These are phyloP conservation scores for Blennius ocellaris DNA, from an alignment of 2,113 vertebrate genomes.

Conservation along the genomic window DNA sequence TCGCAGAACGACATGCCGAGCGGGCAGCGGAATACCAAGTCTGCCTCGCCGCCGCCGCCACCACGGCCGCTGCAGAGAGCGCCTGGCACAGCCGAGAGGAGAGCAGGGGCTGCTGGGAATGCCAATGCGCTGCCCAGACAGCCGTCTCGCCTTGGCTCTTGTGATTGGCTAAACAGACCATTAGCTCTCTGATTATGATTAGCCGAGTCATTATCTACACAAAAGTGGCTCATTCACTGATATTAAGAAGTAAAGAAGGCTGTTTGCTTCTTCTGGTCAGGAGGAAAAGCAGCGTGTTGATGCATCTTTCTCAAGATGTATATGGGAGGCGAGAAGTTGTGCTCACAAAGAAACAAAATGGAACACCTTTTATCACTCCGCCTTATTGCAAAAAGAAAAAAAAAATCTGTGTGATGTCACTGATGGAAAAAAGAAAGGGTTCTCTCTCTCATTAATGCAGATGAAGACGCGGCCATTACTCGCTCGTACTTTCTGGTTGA, in stretches of 20 bases:
- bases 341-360: constrained; percentile 54
- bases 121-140: constrained; percentile 68
- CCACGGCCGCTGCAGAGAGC: constrained; percentile 40
- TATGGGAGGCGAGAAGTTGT: constrained; percentile 36
- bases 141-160: constrained; percentile 61
- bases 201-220: constrained; percentile 80
- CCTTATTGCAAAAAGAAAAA: constrained; percentile 12
- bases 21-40: constrained; percentile 75
- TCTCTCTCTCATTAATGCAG: constrained; percentile 40
- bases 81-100: constrained; percentile 49
- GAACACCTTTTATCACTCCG: constrained; percentile 44
- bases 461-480: constrained; percentile 59
- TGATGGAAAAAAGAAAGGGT: constrained; percentile 41
- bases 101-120: constrained; percentile 75
- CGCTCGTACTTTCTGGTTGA: constrained; percentile 54
- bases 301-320: constrained; percentile 32
- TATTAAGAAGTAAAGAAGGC: constrained; percentile 63
- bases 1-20: constrained; percentile 43
- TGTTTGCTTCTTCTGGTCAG: constrained; percentile 51
- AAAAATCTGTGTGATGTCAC: constrained; percentile 21
- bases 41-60: constrained; percentile 16
- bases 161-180: constrained; percentile 79
- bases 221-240: constrained; percentile 76
- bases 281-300: constrained; percentile 48
- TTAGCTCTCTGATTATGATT: constrained; percentile 82